Evolutionary conservation across 2,113 vertebrate species (phyloP).

Genomic region (Corythornis cristatus): DNA sequence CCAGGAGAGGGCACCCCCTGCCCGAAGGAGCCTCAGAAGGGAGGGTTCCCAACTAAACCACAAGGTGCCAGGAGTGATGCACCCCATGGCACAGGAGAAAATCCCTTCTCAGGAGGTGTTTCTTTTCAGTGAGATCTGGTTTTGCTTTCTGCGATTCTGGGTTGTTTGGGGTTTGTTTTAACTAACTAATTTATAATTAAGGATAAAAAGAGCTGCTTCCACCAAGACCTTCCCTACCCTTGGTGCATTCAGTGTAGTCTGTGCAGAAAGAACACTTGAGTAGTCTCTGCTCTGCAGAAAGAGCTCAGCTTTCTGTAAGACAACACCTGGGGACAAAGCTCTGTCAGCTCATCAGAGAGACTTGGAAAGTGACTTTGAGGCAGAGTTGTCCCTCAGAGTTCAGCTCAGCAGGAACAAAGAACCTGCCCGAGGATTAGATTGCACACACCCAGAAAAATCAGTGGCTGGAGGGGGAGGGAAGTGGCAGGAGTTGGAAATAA

Average conservation of each 20-base stretch:
- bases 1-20: not conserved
- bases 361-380: not conserved
- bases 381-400: not conserved
- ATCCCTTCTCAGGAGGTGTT: not conserved
- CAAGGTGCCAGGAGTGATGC: not conserved
- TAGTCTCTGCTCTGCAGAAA: too few species aligned
- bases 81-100: not conserved
- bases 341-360: not conserved
- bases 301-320: not conserved
- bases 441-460: not conserved
- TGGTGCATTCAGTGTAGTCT: not conserved
- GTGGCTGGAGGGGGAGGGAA: not conserved
- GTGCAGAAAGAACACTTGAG: not conserved
- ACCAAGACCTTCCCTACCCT: not conserved
- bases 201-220: not conserved
- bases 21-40: not conserved
- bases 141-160: not conserved
- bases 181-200: not conserved
- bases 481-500: not conserved
- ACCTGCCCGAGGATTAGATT: not conserved
- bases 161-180: not conserved
- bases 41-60: not conserved
- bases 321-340: not conserved
- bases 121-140: not conserved
- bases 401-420: not conserved